Conservation (phyloP, 2,797 vertebrate species). For the Spea hammondii region DNA sequence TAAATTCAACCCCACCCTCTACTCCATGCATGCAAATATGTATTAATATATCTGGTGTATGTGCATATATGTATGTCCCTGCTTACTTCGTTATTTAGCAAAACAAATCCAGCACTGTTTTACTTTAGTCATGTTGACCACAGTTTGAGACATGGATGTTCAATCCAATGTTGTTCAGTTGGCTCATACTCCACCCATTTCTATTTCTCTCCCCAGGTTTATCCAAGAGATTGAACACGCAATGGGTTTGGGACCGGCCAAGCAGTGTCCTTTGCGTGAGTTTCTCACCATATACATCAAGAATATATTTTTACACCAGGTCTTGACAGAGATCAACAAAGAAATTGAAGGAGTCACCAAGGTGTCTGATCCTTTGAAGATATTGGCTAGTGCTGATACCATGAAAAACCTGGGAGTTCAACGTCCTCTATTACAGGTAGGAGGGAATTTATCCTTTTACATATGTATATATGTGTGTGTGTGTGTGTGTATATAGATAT, state of each 20-base stretch:
- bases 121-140: not conserved
- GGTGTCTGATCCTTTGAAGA: slow-evolving; percentile 86
- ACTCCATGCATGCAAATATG: too few species aligned
- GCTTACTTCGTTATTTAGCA: not conserved
- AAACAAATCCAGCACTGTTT: not conserved
- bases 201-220: slow-evolving; percentile 73
- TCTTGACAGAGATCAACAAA: slow-evolving; percentile 92
- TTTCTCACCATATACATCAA: slow-evolving; percentile 98
- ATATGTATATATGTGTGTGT: not conserved
- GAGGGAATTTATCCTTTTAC: not conserved
- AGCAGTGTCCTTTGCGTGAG: slow-evolving; percentile 90
- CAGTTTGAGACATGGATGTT: not conserved
- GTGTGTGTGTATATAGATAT: too few species aligned
- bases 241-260: slow-evolving; percentile 84
- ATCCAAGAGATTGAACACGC: slow-evolving; percentile 92
- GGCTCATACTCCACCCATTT: not conserved
- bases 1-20: too few species aligned
- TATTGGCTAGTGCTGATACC: slow-evolving; percentile 88
- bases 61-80: too few species aligned
- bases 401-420: slow-evolving; percentile 94
- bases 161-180: not conserved
- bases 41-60: too few species aligned
- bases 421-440: slow-evolving; percentile 91
- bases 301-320: slow-evolving; percentile 92
- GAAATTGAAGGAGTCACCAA: slow-evolving; percentile 93